Base-by-base conservation (phyloP, 2,113 vertebrate species). In the Chitala chitala region DNA sequence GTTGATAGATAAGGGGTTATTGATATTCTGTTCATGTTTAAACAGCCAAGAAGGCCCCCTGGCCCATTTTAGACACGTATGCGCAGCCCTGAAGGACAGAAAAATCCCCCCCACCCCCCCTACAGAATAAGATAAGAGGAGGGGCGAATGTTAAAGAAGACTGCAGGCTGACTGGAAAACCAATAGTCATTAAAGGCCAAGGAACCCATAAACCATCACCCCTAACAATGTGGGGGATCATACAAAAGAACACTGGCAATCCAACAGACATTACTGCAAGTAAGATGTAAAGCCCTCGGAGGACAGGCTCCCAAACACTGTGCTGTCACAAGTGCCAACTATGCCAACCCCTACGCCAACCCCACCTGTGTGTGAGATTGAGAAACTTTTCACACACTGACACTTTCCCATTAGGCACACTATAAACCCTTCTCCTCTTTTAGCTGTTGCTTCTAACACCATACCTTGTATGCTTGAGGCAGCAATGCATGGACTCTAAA, bases 1-100 rank as follows among this genome's bases (percentile, higher is more conserved):
- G 56, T 26, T 10, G n/a, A 55, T 46, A 33, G 40, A 56, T 69
- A 68, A 70, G 29, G 44, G 13, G 29, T 15, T 61, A 56, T 75
- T 75, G 65, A 75, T 75, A 48, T 70, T 75, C 53, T 20, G 74
- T 44, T 75, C 54, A 58, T 65, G 64, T 75, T 48, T 44, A 20
- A 58, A 68, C 53, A 75, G 33, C 13, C 50, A 68, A 29, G 33
- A 51, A 64, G 46, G 66, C 13, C 53, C 53, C 20, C 72, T 51
- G 29, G 66, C 42, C 54, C 26, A 70, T 70, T 75, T 69, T 44
- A 15, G 40, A 69, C 51, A 20, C 64, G 44, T 72, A 56, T 46
- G 46, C 40, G 53, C 24, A 31, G 13, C 44, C 54, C 70, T 42
- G 13, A 46, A 54, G 70, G 53, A 72, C 38, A 46, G 20, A 26